Conservation (phyloP, 2,888 invertebrate species). For the Tenthredo scrophulariae region DNA sequence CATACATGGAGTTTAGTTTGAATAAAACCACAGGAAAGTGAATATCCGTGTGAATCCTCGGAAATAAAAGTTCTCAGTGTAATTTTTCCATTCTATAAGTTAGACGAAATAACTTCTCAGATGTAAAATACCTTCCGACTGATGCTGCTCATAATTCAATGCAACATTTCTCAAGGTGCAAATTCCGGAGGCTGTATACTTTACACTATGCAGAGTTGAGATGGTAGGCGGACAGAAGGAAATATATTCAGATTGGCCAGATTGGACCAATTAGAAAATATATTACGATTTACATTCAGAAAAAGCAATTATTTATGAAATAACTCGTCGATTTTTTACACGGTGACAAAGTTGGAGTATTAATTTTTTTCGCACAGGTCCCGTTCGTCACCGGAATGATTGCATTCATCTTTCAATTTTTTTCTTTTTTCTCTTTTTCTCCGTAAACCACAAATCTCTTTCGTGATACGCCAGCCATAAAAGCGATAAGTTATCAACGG, state of each 20-base stretch:
- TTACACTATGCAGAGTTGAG: not conserved
- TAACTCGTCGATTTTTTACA: not conserved
- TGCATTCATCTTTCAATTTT: not conserved
- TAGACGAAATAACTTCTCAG: not conserved
- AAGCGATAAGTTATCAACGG: conserved; percentile 5
- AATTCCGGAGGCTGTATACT: not conserved
- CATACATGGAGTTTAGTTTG: not conserved
- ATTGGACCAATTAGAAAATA: conserved; percentile 26
- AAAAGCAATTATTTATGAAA: not conserved
- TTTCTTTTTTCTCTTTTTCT: not conserved
- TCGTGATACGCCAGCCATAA: not conserved
- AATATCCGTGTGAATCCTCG: not conserved
- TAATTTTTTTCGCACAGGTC: not conserved
- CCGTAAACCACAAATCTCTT: not conserved
- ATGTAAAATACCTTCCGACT: not conserved
- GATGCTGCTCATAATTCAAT: conserved; percentile 34
- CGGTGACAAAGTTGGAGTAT: not conserved
- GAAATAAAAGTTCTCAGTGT: not conserved
- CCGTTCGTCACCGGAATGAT: not conserved
- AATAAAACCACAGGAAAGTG: not conserved
- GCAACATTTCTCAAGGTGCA: conserved; percentile 24
- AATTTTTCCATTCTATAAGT: conserved; percentile 40
- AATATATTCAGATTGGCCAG: conserved; percentile 28
- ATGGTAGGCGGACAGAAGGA: not conserved
- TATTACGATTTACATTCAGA: conserved; percentile 22